phyloP scores from a whole-genome alignment of 2,888 invertebrate species.

The Amiota mariae region DNA sequence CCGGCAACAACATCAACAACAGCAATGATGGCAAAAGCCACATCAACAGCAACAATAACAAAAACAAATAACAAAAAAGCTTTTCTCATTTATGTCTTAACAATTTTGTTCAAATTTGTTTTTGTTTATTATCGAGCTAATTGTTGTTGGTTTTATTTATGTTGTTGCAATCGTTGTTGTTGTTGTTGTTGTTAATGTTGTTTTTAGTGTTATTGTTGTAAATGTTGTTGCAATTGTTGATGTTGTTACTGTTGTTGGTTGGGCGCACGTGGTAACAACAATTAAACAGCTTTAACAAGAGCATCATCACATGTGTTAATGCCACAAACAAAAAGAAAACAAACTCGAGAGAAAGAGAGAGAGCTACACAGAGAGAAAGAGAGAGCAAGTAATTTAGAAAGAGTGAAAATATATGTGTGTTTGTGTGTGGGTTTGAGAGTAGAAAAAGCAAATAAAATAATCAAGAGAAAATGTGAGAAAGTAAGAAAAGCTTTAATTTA shows the following conservation, averaged over 20 bases:
- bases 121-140: neutral
- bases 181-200: neutral
- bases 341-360: neutral
- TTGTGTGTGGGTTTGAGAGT: no score
- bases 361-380: neutral
- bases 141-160: neutral
- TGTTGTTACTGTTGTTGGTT: constrained; percentile 3
- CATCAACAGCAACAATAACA: no score
- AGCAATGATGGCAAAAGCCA: no score
- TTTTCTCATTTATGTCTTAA: neutral
- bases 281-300: neutral
- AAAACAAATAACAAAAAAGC: neutral
- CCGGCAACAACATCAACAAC: neutral
- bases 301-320: no score
- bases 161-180: neutral
- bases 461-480: no score
- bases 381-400: neutral
- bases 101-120: neutral
- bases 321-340: neutral
- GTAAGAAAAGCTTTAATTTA: no score
- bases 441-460: no score
- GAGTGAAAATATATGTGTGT: no score
- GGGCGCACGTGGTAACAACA: constrained; percentile 8
- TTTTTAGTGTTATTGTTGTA: neutral
- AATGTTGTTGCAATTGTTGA: neutral